Evolutionary conservation across 2,888 invertebrate genomes (phyloP), one percentile per base, ranked within the genome.

Genomic region (Lamellibrachia satsuma): DNA sequence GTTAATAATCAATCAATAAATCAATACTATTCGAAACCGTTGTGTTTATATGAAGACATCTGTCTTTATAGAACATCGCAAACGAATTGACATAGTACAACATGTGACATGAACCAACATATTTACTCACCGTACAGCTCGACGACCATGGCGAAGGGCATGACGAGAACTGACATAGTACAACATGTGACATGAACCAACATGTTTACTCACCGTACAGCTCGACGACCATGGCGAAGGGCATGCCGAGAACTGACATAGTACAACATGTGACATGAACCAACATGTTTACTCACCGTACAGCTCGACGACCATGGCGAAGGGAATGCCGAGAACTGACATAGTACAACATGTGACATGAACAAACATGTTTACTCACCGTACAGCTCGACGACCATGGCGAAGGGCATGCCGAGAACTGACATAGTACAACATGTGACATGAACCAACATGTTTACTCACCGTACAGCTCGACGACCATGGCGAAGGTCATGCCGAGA

Each of bases 401-500:
- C 98, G 96, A 99, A 97, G 3, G 99, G 99, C 99, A 99, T 99
- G 93, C 99, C 99, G 95, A 99, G 98, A 94, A 98, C 97, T 39
- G 39, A 39, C 0, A 39, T 39, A 39, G 39, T 39, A 39, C 39
- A 39, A 39, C 39, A 39, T 39, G 39, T 39, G 39, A 39, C 39
- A 39, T 39, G 39, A 39, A 39, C 39, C 39, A 39, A 39, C 0
- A 39, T 39, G 0, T 39, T 39, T 39, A 92, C 92, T 92, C 91
- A 93, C 93, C 93, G 91, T 93, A 93, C 39, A 93, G 94, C 93
- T 95, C 95, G 51, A 96, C 95, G 8, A 99, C 98, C 92, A 99
- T 98, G 93, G 98, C 98, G 96, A 99, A 97, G 3, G 99, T 99
- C 99, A 99, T 99, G 93, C 99, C 99, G 95, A 99, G 98, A 94